Base-by-base conservation (phyloP, 2,888 invertebrate genomes). In the Cetonia aurata region DNA sequence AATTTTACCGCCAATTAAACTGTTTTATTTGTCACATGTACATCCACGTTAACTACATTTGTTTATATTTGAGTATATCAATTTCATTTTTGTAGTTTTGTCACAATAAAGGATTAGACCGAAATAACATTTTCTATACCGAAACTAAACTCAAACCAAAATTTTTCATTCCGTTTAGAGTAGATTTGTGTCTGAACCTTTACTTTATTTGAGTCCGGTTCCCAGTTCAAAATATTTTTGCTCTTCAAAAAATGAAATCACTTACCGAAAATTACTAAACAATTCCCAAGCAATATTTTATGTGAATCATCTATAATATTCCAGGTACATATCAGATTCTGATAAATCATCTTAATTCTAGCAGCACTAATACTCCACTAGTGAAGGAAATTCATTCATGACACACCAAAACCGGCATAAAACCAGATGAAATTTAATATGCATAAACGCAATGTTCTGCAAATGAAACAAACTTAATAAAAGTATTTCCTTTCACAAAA, bases 221-320 rank as follows among this genome's bases (percentile, higher is more conserved):
- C 33, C 6, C n/a, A n/a, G n/a, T n/a, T n/a, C n/a, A n/a, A n/a
- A n/a, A n/a, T n/a, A n/a, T n/a, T n/a, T n/a, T n/a, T n/a, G n/a
- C n/a, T n/a, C n/a, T n/a, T 37, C 1, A 37, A 37, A 37, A 37
- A 4, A 37, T 37, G 1, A 57, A 57, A 8, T 48, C 13, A 85
- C 87, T 83, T 79, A 88, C 88, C 88, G 79, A 87, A 87, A 74
- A 87, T 82, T 79, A 87, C 82, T 67, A 87, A 85, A 79, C 87
- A 87, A 74, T 85, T 84, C 79, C 88, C 88, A 75, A 88, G 79
- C 72, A 88, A 81, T 55, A 85, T 84, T 82, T 87, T 87, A 78
- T 86, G 86, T 53, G 88, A 87, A 82, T 85, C 82, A 78, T 88
- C 87, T 78, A 87, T 86, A 76, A 86, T 85, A 85, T 86, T 87